Conservation (phyloP, 1,140 invertebrate genomes). For the Brevipalpus yothersi region DNA sequence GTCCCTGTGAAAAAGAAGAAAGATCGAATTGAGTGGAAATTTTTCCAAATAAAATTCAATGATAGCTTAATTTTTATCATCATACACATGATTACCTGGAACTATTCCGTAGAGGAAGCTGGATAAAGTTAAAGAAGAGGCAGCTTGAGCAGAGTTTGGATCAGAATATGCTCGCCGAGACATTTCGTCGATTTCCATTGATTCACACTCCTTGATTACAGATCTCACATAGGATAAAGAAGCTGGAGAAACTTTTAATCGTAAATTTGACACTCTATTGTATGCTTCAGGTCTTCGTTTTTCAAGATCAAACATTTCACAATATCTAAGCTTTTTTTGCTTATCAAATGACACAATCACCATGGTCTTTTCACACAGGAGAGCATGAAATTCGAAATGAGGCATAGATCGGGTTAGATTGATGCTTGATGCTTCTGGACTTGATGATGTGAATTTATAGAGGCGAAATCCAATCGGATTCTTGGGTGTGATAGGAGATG, state of each 20-base stretch:
- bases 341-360: neutral
- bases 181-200: no score
- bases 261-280: neutral
- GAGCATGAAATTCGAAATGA: neutral
- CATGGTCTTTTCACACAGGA: neutral
- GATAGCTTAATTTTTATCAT: neutral
- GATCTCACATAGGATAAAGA: neutral
- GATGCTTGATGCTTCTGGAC: neutral
- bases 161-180: no score
- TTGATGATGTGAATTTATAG: no score
- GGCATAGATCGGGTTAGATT: neutral
- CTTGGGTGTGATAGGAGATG: no score
- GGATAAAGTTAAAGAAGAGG: no score
- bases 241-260: neutral
- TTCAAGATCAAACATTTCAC: constrained; percentile 1
- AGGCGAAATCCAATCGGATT: no score
- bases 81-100: neutral
- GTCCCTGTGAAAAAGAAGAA: constrained; percentile 21
- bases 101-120: no score
- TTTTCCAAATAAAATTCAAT: no score
- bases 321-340: neutral
- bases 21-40: neutral
- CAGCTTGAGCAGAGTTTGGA: no score
- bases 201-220: no score
- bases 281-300: neutral